Conservation (phyloP, 2,797 vertebrate species). For the Odontamblyopus rebecca region DNA sequence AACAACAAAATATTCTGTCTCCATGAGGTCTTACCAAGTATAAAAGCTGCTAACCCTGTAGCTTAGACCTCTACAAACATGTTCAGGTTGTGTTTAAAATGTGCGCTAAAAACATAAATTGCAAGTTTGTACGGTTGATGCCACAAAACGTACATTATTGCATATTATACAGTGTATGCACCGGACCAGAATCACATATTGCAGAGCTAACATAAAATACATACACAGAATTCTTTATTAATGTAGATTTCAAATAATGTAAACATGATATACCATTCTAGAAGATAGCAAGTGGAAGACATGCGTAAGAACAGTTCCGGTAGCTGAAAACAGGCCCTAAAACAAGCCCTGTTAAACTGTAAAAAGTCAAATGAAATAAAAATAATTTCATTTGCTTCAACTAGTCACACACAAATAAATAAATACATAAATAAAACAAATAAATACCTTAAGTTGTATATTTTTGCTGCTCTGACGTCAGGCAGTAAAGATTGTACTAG, state of each 20-base stretch:
- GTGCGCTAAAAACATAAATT: neutral
- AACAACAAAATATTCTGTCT: neutral
- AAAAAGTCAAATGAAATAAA: neutral
- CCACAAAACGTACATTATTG: conserved; percentile 44
- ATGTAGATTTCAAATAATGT: conserved; percentile 22
- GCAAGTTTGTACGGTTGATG: neutral
- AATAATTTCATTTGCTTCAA: neutral
- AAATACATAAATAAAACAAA: neutral
- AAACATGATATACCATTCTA: conserved; percentile 9
- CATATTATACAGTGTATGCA: conserved; percentile 58
- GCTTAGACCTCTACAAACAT: too few relatives aligned
- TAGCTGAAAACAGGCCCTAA: conserved; percentile 11
- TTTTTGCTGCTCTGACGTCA: conserved; percentile 1
- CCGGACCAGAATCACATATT: neutral
- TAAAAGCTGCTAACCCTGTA: too few relatives aligned
- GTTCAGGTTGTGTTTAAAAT: neutral
- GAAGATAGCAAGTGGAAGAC: conserved; percentile 39
- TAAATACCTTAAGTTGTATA: neutral
- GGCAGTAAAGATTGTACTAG: conserved; percentile 10
- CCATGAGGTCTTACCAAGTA: neutral
- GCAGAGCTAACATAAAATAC: neutral
- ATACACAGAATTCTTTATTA: neutral
- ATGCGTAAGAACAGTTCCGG: conserved; percentile 22
- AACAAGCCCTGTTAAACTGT: conserved; percentile 1
- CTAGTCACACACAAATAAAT: conserved; percentile 1